Percentiles rank a stretch among this genome's conserved stretches.
Evolutionary conservation across 30 jellyfish, hydroid and myxozoan genomes (phyloP).

Genomic region (Cassiopea andromeda): DNA sequence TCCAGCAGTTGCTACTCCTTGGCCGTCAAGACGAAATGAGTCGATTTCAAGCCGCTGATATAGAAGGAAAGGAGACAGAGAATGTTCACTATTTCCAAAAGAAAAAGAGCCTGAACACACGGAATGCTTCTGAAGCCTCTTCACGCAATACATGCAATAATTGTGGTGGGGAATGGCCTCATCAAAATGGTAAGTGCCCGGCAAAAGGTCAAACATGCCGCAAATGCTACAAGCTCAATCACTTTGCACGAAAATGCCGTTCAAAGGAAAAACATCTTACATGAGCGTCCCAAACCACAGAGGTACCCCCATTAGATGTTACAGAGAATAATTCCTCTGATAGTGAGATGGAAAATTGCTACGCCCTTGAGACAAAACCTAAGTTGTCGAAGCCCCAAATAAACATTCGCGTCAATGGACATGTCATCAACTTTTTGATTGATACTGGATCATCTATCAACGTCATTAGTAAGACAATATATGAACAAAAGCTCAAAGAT

Average conservation of each 20-base stretch:
- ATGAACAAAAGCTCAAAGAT: constrained; percentile 20
- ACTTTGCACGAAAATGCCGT: constrained; percentile 35
- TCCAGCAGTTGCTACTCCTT: not conserved
- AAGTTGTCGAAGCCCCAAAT: constrained; percentile 9
- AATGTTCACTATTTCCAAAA: not conserved
- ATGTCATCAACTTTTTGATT: constrained; percentile 10
- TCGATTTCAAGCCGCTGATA: constrained; percentile 33
- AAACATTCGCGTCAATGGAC: constrained; percentile 30
- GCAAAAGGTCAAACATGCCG: constrained; percentile 46
- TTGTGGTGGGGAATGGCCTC: not conserved
- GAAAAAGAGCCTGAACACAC: not conserved
- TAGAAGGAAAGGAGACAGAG: constrained; percentile 3
- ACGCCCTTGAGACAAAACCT: constrained; percentile 10
- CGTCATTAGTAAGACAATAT: constrained; percentile 14
- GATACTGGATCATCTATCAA: constrained; percentile 69
- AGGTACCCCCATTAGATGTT: constrained; percentile 3
- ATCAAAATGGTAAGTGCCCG: constrained; percentile 8
- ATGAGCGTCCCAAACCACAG: not conserved
- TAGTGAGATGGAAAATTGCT: constrained; percentile 33
- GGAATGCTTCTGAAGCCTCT: not conserved
- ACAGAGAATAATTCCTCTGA: constrained; percentile 20
- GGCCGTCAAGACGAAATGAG: constrained; percentile 50
- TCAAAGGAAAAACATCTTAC: not conserved
- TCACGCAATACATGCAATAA: not conserved
- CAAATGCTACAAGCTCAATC: constrained; percentile 7